Evolutionary conservation across 1,140 invertebrate species (phyloP), one percentile per base, ranked within the genome.

Genomic region (Drosophila sucinea): DNA sequence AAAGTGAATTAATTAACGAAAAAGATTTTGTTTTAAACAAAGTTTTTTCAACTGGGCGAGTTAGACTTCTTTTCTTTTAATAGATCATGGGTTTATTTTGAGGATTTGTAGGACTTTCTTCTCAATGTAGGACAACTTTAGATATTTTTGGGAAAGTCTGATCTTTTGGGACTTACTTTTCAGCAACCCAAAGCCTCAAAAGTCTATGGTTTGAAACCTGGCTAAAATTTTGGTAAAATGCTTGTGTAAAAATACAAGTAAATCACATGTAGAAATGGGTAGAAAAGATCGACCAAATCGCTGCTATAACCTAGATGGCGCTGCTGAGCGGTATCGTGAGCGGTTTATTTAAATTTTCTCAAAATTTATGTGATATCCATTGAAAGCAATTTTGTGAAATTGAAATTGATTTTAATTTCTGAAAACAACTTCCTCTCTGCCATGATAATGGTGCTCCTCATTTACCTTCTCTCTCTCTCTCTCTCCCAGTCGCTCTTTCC

Each of bases 371-470:
- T 27, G 11, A 51, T 47, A 47, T 47, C 7, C 44, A 47, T 51
- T 51, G 23, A 51, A 51, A 27, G 44, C 25, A 51, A 51, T 51
- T 51, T 27, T 27, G 23, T 27, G 23, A 51, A 25, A 51, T 27
- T 51, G 10, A 8, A 51, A 51, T 51, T 51, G 44, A 51, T 27
- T 58, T 58, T 32, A 58, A 58, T 58, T 35, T 58, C 17, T 25
- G 44, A 27, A 51, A 51, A 51, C 44, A 10, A 51, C 44, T 51
- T 51, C 44, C 44, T 51, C 23, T 27, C 23, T 27, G 44, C 8
- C 6, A 51, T n/a, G 25, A 38, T 38, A 10, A 8, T 11, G 35
- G 8, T 38, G 35, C 8, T 11, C 35, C 8, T 11, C 35, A 38
- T 38, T 38, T 7, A 38, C 35, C 35, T 38, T 38, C 23, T 23